These are phyloP conservation scores for Ophion obscuratus DNA, from an alignment of 2,888 invertebrate species.

Conservation along the genomic window DNA sequence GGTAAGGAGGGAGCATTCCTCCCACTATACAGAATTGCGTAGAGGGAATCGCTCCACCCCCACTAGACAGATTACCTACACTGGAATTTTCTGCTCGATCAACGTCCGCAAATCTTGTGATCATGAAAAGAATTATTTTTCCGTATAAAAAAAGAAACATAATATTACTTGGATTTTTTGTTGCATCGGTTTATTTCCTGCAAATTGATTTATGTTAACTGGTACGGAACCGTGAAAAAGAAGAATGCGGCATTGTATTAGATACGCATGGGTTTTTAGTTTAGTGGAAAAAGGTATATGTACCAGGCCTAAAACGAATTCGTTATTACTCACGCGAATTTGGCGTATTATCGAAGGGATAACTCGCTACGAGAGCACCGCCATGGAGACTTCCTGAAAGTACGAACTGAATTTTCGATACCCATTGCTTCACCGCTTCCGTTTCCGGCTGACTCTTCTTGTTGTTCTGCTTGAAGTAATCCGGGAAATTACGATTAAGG, in stretches of 20 bases:
- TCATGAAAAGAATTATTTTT: no score
- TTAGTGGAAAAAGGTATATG: not conserved
- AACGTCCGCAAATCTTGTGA: no score
- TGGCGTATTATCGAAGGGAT: conserved; percentile 98
- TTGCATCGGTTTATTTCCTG: no score
- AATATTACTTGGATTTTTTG: no score
- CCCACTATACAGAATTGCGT: no score
- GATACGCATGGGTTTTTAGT: not conserved
- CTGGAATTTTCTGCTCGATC: no score
- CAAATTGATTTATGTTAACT: no score
- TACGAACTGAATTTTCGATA: conserved; percentile 96
- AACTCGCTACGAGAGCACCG: conserved; percentile 97
- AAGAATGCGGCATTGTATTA: not conserved
- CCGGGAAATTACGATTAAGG: conserved; percentile 98
- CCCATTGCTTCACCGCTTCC: conserved; percentile 97
- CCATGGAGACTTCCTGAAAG: conserved; percentile 97
- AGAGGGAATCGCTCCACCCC: no score
- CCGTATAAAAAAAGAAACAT: no score
- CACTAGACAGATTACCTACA: no score
- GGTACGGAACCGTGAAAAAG: no score
- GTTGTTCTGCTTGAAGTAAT: conserved; percentile 95
- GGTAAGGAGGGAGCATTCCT: no score
- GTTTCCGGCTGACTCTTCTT: conserved; percentile 97
- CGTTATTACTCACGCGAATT: conserved; percentile 92
- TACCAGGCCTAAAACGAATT: not conserved